Percentiles rank a stretch among this genome's conserved stretches.
Conservation (phyloP, 1,140 invertebrate genomes). For the Coptotermes formosanus region DNA sequence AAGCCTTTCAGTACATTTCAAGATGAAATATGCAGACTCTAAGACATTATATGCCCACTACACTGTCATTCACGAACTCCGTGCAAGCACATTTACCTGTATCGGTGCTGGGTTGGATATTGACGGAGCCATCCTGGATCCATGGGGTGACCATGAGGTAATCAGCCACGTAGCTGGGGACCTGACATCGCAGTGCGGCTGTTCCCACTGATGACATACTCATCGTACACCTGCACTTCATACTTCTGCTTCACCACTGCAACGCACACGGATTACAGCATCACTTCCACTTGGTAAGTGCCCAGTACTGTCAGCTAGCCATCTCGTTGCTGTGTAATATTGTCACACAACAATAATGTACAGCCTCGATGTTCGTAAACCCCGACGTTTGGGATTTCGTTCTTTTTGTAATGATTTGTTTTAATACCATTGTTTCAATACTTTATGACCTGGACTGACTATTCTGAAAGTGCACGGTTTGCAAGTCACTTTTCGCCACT, state of each 20-base stretch:
- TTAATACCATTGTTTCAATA: too few relatives aligned
- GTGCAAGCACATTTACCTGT: conserved; percentile 58
- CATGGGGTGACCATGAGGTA: conserved; percentile 87
- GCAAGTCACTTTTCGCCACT: too few relatives aligned
- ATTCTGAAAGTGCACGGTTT: too few relatives aligned
- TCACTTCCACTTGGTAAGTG: background rate
- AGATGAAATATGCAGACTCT: background rate
- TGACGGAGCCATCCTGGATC: conserved; percentile 77
- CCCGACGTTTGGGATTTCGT: too few relatives aligned
- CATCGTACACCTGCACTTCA: conserved; percentile 83
- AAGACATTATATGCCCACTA: background rate
- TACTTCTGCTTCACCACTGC: conserved; percentile 83
- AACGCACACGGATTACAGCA: conserved; percentile 37
- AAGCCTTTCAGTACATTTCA: too few relatives aligned
- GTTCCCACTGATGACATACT: conserved; percentile 86
- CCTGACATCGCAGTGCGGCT: conserved; percentile 80
- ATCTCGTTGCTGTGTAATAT: too few relatives aligned
- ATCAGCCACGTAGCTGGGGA: conserved; percentile 82
- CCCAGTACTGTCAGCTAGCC: too few relatives aligned
- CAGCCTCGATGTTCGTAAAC: too few relatives aligned
- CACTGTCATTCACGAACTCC: background rate
- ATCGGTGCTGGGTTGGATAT: conserved; percentile 76
- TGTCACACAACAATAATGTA: too few relatives aligned
- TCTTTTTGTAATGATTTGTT: too few relatives aligned
- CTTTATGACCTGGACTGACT: too few relatives aligned